Evolutionary conservation across 2,113 vertebrate genomes (phyloP).

Genomic region (Phasianus colchicus): DNA sequence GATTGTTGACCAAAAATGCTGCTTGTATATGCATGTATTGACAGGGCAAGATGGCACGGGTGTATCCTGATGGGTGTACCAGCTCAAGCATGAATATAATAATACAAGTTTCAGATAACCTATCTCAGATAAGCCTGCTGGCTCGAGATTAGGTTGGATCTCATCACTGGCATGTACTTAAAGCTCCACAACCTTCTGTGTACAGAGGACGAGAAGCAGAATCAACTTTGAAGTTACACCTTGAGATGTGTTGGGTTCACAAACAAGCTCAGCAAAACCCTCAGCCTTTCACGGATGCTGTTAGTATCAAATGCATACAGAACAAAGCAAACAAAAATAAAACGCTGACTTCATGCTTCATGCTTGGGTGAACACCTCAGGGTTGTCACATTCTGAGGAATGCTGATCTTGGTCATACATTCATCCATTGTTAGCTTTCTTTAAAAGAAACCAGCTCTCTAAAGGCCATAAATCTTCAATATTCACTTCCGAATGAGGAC

Average conservation of each 20-base stretch:
- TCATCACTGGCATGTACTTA: neutral
- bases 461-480: neutral
- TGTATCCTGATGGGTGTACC: neutral
- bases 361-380: neutral
- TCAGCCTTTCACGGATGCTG: neutral
- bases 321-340: neutral
- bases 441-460: neutral
- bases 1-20: neutral
- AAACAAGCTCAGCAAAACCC: neutral
- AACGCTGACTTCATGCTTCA: neutral
- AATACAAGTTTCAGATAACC: neutral
- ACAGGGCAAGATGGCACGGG: neutral
- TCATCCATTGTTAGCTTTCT: neutral
- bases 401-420: neutral
- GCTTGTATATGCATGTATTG: neutral
- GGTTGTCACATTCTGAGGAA: neutral
- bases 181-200: neutral
- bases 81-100: neutral
- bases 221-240: neutral
- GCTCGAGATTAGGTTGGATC: neutral
- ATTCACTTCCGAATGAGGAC: neutral
- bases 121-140: neutral
- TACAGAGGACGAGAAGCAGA: neutral
- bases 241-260: neutral
- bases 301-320: neutral